Evolutionary conservation across 2,888 invertebrate genomes (phyloP).

Genomic region (Thymelicus sylvestris): DNA sequence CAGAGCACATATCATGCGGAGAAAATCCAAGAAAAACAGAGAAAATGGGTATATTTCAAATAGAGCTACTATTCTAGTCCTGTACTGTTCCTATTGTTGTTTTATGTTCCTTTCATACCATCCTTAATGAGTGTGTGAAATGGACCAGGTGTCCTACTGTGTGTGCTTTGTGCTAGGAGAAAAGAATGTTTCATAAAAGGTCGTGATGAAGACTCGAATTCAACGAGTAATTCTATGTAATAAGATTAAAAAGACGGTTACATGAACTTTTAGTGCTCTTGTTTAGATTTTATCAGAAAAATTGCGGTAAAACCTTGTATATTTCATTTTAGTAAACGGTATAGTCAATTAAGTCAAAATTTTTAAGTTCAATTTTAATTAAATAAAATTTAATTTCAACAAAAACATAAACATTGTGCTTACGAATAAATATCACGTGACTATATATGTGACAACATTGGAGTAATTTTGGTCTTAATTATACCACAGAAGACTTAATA

Average conservation of each 20-base stretch:
- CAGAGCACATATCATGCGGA: conserved; percentile 38
- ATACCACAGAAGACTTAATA: too few species aligned
- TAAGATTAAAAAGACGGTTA: conserved; percentile 15
- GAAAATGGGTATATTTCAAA: conserved; percentile 47
- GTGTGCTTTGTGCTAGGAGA: conserved; percentile 36
- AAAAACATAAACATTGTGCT: too few species aligned
- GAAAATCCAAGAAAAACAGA: conserved; percentile 47
- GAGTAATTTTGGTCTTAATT: too few species aligned
- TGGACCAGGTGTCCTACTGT: conserved; percentile 42
- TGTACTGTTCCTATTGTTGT: conserved; percentile 44
- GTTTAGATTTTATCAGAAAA: not conserved
- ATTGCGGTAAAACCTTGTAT: not conserved
- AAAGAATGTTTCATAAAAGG: conserved; percentile 28
- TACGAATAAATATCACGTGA: too few species aligned
- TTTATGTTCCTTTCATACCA: conserved; percentile 43
- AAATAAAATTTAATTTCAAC: too few species aligned
- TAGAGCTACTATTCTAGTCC: conserved; percentile 43
- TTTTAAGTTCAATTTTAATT: too few species aligned
- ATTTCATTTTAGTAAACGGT: too few species aligned
- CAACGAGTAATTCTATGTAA: conserved; percentile 18
- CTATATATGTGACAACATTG: too few species aligned
- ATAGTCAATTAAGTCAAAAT: too few species aligned
- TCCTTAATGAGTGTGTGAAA: conserved; percentile 47
- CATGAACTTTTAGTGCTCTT: not conserved
- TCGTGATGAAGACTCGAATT: conserved; percentile 9